Evolutionary conservation across 1,140 invertebrate genomes (phyloP).

Genomic region (Pseudomyrmex dendroicus): DNA sequence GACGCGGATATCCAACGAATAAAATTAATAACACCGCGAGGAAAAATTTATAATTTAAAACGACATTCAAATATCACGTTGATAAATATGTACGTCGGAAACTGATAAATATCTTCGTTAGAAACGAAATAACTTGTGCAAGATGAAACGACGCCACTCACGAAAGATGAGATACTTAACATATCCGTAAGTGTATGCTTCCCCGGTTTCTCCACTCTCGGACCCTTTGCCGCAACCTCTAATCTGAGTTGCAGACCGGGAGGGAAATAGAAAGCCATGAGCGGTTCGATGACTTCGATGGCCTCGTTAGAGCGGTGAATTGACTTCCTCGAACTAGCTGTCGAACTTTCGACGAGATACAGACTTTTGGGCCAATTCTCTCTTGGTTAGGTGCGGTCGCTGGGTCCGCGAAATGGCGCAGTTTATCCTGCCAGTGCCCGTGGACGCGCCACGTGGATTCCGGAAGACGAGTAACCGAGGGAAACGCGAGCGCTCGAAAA

Average conservation of each 20-base stretch:
- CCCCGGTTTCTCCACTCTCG: not conserved
- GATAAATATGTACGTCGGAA: too few relatives aligned
- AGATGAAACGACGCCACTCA: not conserved
- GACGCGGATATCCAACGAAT: too few relatives aligned
- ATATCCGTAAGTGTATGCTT: too few relatives aligned
- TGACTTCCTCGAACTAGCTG: slow-evolving; percentile 64
- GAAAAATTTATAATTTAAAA: too few relatives aligned
- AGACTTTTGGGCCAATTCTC: slow-evolving; percentile 67
- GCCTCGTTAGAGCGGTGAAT: slow-evolving; percentile 67
- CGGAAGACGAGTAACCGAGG: slow-evolving; percentile 38
- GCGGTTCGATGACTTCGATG: slow-evolving; percentile 60
- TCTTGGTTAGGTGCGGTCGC: slow-evolving; percentile 40
- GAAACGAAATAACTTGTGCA: too few relatives aligned
- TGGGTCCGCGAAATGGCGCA: slow-evolving; percentile 33
- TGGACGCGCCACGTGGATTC: slow-evolving; percentile 7
- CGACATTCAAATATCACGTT: too few relatives aligned
- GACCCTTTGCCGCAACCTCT: slow-evolving; percentile 50
- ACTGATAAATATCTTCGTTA: too few relatives aligned
- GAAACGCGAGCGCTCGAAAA: slow-evolving; percentile 26
- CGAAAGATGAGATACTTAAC: slow-evolving; percentile 3
- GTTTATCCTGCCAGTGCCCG: slow-evolving; percentile 37
- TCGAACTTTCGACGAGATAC: slow-evolving; percentile 66
- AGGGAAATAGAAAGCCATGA: slow-evolving; percentile 16
- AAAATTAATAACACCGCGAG: too few relatives aligned
- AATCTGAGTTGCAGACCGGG: slow-evolving; percentile 54